These are phyloP conservation scores for Archocentrus centrarchus DNA, from an alignment of 2,113 vertebrate genomes.

Conservation along the genomic window DNA sequence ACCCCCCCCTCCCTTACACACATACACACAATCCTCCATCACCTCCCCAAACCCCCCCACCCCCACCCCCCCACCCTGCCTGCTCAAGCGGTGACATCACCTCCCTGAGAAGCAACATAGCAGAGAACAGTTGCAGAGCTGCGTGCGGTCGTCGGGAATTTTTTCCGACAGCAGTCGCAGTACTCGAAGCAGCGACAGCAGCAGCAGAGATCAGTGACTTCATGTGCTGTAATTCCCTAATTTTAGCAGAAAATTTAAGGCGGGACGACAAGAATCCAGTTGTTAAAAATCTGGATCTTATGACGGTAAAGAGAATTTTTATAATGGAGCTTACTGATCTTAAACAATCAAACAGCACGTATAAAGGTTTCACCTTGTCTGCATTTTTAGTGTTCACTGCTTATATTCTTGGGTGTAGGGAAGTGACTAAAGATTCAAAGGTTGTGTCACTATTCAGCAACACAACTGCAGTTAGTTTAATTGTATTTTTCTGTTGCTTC, in stretches of 20 bases:
- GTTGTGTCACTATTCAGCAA: fast-evolving
- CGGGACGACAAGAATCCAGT: background rate
- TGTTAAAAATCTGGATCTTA: background rate
- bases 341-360: background rate
- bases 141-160: background rate
- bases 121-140: constrained; percentile 43
- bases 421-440: fast-evolving
- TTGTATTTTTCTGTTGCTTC: background rate
- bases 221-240: background rate
- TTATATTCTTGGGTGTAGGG: background rate
- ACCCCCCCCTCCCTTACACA: background rate
- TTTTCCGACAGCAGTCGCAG: constrained; percentile 36
- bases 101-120: constrained; percentile 54
- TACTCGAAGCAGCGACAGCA: constrained; percentile 14
- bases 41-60: background rate
- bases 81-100: constrained; percentile 71
- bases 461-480: background rate
- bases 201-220: background rate
- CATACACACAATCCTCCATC: background rate
- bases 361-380: background rate
- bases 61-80: background rate
- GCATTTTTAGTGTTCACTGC: no score
- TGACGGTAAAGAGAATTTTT: background rate
- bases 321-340: background rate
- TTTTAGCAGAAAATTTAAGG: background rate